Evolutionary conservation across 1,140 invertebrate species (phyloP).

Genomic region (Arion vulgaris): DNA sequence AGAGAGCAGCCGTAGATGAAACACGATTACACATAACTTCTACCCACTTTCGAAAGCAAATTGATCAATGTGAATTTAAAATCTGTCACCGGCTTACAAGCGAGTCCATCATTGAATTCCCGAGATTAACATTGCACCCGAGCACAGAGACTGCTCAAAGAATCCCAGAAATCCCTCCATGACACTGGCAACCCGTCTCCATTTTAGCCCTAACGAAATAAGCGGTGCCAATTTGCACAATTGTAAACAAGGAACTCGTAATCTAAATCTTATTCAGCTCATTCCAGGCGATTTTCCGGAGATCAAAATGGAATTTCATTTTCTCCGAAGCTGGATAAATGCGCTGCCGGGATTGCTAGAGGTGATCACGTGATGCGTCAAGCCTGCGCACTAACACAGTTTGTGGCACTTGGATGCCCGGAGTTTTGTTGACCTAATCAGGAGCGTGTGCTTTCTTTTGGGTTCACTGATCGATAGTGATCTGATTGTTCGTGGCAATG

Average conservation of each 20-base stretch:
- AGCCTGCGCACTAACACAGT: slow-evolving; percentile 33
- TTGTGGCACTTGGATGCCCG: slow-evolving; percentile 30
- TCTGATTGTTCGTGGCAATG: slow-evolving; percentile 20
- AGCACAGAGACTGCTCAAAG: slow-evolving; percentile 66
- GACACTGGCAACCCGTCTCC: neutral
- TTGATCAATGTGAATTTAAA: slow-evolving; percentile 83
- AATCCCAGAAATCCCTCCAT: slow-evolving; percentile 16
- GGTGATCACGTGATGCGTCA: slow-evolving; percentile 27
- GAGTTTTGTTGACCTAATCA: slow-evolving; percentile 37
- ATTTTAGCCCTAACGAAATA: slow-evolving; percentile 32
- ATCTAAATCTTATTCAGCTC: slow-evolving; percentile 38
- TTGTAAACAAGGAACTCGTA: slow-evolving; percentile 37
- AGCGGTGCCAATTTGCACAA: slow-evolving; percentile 39
- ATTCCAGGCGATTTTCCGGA: slow-evolving; percentile 34
- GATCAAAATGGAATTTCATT: slow-evolving; percentile 39
- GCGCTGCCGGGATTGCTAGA: slow-evolving; percentile 22
- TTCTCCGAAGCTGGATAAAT: slow-evolving; percentile 36
- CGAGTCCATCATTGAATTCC: slow-evolving; percentile 89
- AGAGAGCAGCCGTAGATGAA: neutral
- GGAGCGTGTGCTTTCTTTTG: slow-evolving; percentile 35
- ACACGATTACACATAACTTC: slow-evolving; percentile 82
- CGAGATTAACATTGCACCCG: slow-evolving; percentile 81
- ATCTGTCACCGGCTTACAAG: slow-evolving; percentile 89
- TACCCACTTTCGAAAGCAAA: slow-evolving; percentile 84
- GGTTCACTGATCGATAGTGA: slow-evolving; percentile 25